Base-by-base conservation (phyloP, 2,888 invertebrate genomes). In the Thysanoteuthis rhombus region DNA sequence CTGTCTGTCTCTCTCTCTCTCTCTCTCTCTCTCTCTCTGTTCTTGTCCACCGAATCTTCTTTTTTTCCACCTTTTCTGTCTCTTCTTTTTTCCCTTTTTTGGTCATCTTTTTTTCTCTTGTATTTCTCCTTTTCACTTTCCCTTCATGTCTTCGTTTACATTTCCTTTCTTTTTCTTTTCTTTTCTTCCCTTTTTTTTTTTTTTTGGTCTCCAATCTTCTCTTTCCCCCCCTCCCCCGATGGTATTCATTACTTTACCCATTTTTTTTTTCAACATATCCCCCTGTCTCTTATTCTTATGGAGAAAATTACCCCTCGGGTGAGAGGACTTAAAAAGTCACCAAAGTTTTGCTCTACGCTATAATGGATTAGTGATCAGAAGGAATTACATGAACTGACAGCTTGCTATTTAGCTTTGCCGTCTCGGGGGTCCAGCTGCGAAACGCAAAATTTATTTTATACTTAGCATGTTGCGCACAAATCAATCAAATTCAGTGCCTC, bases 61-160 rank as follows among this genome's bases (percentile, higher is more conserved):
- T 32, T 58, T 58, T n/a, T 6, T n/a, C 8, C 0, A 32, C n/a
- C n/a, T n/a, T 75, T n/a, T 75, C 6, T 75, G 10, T 75, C n/a
- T 75, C n/a, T 12, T 75, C 8, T 32, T n/a, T 12, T 10, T 75
- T 75, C 10, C n/a, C 75, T n/a, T 32, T 8, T 16, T 10, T n/a
- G n/a, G n/a, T n/a, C n/a, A n/a, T 75, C 8, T n/a, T n/a, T 10
- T 0, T 8, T 10, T n/a, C 3, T 10, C 3, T 16, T n/a, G 10
- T n/a, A n/a, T 75, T 75, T 75, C 19, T 75, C 6, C 58, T 32
- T 58, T 32, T 58, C 10, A 32, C 32, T 58, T 5, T 58, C 32
- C n/a, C n/a, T n/a, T n/a, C n/a, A n/a, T n/a, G n/a, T n/a, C n/a
- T n/a, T n/a, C n/a, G n/a, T n/a, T n/a, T n/a, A n/a, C n/a, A n/a